These are phyloP conservation scores for Periplaneta americana DNA, from an alignment of 1,140 invertebrate genomes.

Conservation along the genomic window DNA sequence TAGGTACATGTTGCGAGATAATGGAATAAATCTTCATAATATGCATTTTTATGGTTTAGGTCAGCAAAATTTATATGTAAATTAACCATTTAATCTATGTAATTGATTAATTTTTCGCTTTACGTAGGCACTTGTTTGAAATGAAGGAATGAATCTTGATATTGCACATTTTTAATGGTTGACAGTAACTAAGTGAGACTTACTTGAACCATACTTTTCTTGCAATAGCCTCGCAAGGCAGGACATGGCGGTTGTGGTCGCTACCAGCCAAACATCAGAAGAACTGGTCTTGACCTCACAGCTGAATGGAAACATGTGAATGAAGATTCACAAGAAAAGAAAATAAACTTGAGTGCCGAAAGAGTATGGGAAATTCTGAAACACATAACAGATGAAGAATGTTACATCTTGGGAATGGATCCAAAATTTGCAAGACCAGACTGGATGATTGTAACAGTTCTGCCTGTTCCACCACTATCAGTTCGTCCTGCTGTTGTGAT, in stretches of 20 bases:
- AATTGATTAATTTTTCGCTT: constrained; percentile 1
- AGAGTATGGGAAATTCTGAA: constrained; percentile 95
- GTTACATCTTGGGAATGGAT: constrained; percentile 92
- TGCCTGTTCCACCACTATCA: constrained; percentile 93
- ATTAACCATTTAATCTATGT: not conserved
- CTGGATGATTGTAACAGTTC: constrained; percentile 98
- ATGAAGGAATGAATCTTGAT: too few species aligned
- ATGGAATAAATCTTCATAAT: too few species aligned
- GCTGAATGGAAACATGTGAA: constrained; percentile 98
- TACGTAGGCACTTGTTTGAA: too few species aligned
- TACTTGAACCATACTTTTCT: not conserved
- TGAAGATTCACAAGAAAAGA: constrained; percentile 96
- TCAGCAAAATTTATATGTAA: too few species aligned
- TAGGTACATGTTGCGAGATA: too few species aligned
- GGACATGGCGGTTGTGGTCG: constrained; percentile 95
- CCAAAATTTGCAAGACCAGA: constrained; percentile 94
- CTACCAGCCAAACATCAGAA: constrained; percentile 89
- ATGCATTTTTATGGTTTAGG: too few species aligned
- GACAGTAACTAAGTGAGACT: too few species aligned
- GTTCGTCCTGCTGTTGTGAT: constrained; percentile 95
- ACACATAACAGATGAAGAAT: constrained; percentile 96
- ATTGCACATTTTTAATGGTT: too few species aligned
- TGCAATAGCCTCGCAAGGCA: constrained; percentile 55
- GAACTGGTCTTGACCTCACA: constrained; percentile 84
- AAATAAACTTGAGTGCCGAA: constrained; percentile 89